Conservation (phyloP, 2,888 invertebrate genomes). For the Heliconius aoede region DNA sequence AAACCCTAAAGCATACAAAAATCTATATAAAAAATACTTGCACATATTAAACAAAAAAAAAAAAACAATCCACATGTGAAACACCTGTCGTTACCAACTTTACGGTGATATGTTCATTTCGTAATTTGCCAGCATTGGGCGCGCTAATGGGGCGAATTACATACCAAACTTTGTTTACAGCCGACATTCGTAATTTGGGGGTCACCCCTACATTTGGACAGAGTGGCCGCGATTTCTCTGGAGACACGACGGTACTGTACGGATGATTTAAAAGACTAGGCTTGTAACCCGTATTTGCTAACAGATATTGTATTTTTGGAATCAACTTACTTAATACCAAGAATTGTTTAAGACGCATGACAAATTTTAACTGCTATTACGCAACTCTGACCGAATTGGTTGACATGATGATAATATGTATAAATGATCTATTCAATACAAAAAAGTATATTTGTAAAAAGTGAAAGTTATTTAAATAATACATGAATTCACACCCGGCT, state of each 20-base stretch:
- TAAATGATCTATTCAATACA: too few species aligned
- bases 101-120: constrained; percentile 23
- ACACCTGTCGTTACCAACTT: constrained; percentile 25
- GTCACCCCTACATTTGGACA: constrained; percentile 33
- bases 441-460: too few species aligned
- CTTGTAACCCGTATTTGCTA: not conserved
- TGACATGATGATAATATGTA: too few species aligned
- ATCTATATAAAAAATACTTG: not conserved
- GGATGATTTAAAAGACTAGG: constrained; percentile 13
- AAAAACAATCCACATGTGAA: not conserved
- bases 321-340: too few species aligned
- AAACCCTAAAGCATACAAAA: not conserved
- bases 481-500: too few species aligned
- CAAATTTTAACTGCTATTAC: too few species aligned
- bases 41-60: not conserved
- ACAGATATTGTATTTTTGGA: not conserved
- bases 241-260: constrained; percentile 25
- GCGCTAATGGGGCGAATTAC: constrained; percentile 38
- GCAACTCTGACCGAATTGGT: too few species aligned
- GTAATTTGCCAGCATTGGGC: constrained; percentile 26
- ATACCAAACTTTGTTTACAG: constrained; percentile 38
- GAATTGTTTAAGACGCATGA: too few species aligned
- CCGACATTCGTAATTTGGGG: constrained; percentile 36
- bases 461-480: too few species aligned
- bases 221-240: constrained; percentile 29